A percentile compares a stretch with the other conserved stretches of the same genome.
phyloP scores from a whole-genome alignment of 92 coral and sea anemone species.

The Zoanthus solanderi region DNA sequence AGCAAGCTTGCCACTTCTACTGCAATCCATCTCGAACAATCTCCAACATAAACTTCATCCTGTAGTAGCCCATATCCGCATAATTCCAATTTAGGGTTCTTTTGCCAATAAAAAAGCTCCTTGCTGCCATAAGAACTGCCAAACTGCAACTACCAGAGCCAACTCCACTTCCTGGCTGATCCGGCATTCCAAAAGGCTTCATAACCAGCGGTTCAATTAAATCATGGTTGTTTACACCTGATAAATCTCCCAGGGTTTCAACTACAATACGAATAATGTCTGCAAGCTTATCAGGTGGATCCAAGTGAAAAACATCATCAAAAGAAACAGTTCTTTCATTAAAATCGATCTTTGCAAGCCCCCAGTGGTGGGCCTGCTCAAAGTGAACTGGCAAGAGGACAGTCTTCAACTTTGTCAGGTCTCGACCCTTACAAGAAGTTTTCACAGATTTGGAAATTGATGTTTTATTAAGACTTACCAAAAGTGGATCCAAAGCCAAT shows the following conservation, averaged over 20 bases:
- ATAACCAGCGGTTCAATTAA: not conserved
- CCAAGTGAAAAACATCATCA: conserved; percentile 14
- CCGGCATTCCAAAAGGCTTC: conserved; percentile 52
- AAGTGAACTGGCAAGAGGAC: conserved; percentile 34
- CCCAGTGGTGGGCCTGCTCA: conserved; percentile 36
- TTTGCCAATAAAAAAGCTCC: conserved; percentile 44
- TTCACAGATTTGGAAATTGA: conserved; percentile 25
- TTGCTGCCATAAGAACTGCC: conserved; percentile 51
- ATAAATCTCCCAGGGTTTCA: conserved; percentile 1
- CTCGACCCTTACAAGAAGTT: conserved; percentile 18
- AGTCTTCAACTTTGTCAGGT: conserved; percentile 28
- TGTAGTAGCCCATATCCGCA: not conserved
- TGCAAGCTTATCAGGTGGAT: conserved; percentile 23
- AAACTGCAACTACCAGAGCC: conserved; percentile 63
- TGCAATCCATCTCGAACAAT: conserved; percentile 36
- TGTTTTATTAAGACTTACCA: not conserved
- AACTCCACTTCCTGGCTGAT: conserved; percentile 43
- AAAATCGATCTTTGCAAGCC: conserved; percentile 46
- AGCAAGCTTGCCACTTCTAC: not conserved
- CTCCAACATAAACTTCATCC: conserved; percentile 39
- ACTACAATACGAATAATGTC: conserved; percentile 3
- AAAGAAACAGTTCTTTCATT: conserved; percentile 13
- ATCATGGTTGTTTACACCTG: not conserved
- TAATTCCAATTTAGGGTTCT: conserved; percentile 23
- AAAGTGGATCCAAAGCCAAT: conserved; percentile 37